phyloP scores from a whole-genome alignment of 2,797 vertebrate species.

The Aulostomus chinensis region DNA sequence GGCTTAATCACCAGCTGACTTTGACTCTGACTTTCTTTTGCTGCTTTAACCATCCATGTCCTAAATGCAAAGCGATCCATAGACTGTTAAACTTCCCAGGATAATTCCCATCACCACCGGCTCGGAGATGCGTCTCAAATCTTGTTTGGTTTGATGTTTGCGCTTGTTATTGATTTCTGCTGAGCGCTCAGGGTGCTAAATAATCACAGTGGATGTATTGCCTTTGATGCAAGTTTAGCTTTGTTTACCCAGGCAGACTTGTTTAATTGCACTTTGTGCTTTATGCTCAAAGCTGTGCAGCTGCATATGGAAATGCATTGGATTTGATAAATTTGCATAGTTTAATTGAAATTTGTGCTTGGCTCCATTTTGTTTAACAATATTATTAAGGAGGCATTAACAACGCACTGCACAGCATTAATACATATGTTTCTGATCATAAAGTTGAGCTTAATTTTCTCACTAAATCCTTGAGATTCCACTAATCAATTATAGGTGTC shows the following conservation, averaged over 20 bases:
- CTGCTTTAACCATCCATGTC: constrained; percentile 55
- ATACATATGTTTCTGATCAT: neutral
- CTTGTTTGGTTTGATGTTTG: constrained; percentile 74
- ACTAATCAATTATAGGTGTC: too few species aligned
- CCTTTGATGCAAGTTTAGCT: constrained; percentile 62
- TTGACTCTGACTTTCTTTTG: constrained; percentile 63
- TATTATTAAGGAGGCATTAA: constrained; percentile 31
- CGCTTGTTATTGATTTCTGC: constrained; percentile 77
- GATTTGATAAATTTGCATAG: constrained; percentile 39
- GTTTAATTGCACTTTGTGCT: constrained; percentile 72
- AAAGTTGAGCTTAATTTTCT: too few species aligned
- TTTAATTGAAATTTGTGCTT: constrained; percentile 26
- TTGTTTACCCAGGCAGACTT: constrained; percentile 64
- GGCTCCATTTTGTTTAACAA: constrained; percentile 20
- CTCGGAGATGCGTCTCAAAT: constrained; percentile 51
- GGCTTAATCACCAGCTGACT: constrained; percentile 59
- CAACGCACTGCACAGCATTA: constrained; percentile 2
- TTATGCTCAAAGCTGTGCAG: constrained; percentile 25
- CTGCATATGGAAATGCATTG: constrained; percentile 42
- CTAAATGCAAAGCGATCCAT: constrained; percentile 56
- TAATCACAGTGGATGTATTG: constrained; percentile 72
- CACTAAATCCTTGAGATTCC: too few species aligned
- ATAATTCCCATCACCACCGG: constrained; percentile 40
- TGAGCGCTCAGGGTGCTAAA: constrained; percentile 68
- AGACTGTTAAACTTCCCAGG: constrained; percentile 36